Evolutionary conservation across 2,888 invertebrate species (phyloP).

Genomic region (Deilephila porcellus): DNA sequence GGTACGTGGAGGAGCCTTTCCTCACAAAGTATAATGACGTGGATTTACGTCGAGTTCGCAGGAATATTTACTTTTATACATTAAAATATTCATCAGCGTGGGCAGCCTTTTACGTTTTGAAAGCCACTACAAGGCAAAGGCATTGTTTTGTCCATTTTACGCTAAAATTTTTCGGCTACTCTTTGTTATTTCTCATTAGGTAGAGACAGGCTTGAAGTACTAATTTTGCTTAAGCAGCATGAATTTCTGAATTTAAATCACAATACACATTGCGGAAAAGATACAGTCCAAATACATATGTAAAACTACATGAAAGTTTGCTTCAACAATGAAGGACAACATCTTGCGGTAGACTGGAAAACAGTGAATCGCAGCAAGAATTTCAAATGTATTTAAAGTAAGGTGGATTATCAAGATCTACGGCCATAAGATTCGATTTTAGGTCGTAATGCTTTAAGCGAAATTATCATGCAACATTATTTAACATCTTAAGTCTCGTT

Average conservation of each 20-base stretch:
- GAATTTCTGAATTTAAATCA: not conserved
- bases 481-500: not conserved
- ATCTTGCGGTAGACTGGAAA: no score
- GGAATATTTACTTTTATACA: slow-evolving; percentile 23
- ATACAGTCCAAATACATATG: no score
- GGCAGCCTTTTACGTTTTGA: slow-evolving; percentile 20
- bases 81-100: slow-evolving; percentile 24
- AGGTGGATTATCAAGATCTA: no score
- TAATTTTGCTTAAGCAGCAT: not conserved
- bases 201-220: slow-evolving; percentile 1
- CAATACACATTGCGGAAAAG: no score
- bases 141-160: slow-evolving; percentile 19
- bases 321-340: no score
- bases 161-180: not conserved
- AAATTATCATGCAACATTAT: no score
- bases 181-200: slow-evolving; percentile 23
- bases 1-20: not conserved
- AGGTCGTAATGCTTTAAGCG: no score
- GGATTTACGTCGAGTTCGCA: slow-evolving; percentile 22
- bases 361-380: no score
- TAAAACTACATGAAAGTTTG: no score
- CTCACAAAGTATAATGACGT: slow-evolving; percentile 10
- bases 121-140: slow-evolving; percentile 12
- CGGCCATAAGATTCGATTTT: no score
- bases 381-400: no score